These are phyloP conservation scores for Formica aserva DNA, from an alignment of 2,888 invertebrate genomes.

Conservation along the genomic window DNA sequence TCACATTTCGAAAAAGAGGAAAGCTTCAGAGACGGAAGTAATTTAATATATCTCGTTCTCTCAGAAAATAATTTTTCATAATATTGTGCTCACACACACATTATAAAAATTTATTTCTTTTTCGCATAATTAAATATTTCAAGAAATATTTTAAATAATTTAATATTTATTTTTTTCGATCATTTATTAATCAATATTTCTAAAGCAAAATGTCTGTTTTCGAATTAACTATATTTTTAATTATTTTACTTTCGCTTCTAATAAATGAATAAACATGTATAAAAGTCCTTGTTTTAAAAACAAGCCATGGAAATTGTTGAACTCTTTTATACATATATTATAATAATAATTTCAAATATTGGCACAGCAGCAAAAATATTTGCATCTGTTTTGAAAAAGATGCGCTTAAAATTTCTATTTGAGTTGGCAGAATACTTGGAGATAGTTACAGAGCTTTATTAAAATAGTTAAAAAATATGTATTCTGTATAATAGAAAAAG, in stretches of 20 bases:
- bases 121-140: not conserved
- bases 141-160: not conserved
- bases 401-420: not conserved
- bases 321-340: not conserved
- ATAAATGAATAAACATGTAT: not conserved
- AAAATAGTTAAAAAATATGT: not conserved
- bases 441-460: not conserved
- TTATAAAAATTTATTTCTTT: not conserved
- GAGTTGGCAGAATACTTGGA: not conserved
- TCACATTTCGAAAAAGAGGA: not conserved
- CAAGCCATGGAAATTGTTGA: not conserved
- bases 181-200: constrained; percentile 8
- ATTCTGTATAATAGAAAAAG: not conserved
- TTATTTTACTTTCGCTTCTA: not conserved
- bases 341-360: constrained; percentile 1
- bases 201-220: not conserved
- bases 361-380: not conserved
- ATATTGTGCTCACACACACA: not conserved
- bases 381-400: not conserved
- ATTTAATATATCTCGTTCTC: constrained; percentile 22
- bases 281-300: not conserved
- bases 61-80: constrained; percentile 1
- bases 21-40: constrained; percentile 1
- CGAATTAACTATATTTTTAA: not conserved
- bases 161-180: not conserved